phyloP scores from a whole-genome alignment of 2,888 invertebrate species.

The Phania funesta region DNA sequence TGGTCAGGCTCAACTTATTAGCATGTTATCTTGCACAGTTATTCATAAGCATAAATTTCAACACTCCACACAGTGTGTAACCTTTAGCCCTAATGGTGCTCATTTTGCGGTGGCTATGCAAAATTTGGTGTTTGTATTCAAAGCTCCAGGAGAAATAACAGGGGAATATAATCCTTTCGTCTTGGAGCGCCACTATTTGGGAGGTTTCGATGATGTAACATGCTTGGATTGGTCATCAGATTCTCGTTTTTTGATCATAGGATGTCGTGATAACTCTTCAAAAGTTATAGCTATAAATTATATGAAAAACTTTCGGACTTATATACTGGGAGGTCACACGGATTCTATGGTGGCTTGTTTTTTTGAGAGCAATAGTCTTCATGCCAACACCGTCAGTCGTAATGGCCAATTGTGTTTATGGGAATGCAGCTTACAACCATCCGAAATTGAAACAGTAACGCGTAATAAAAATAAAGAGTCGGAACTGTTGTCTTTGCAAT shows the following conservation, averaged over 20 bases:
- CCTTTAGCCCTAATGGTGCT: conserved; percentile 96
- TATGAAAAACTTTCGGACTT: conserved; percentile 88
- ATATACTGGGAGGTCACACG: conserved; percentile 90
- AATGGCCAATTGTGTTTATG: conserved; percentile 90
- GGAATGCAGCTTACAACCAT: conserved; percentile 89
- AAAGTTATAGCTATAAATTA: conserved; percentile 90
- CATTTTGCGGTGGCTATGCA: conserved; percentile 95
- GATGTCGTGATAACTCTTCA: conserved; percentile 93
- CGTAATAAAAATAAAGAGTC: neutral
- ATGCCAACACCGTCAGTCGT: conserved; percentile 90
- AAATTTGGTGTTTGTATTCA: conserved; percentile 92
- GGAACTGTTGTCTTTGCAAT: neutral
- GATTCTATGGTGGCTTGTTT: conserved; percentile 92
- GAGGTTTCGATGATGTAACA: conserved; percentile 90
- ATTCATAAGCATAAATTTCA: conserved; percentile 93
- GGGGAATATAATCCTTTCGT: conserved; percentile 94
- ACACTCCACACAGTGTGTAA: conserved; percentile 86
- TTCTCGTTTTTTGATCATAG: conserved; percentile 93
- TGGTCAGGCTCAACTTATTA: conserved; percentile 92
- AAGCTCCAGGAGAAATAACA: conserved; percentile 89
- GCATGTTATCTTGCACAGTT: conserved; percentile 89
- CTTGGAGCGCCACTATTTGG: conserved; percentile 90
- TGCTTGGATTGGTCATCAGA: conserved; percentile 96
- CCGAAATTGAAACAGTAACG: conserved; percentile 81
- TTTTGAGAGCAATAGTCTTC: conserved; percentile 92